phyloP scores from a whole-genome alignment of 2,797 vertebrate genomes.

The Buceros bicornis region DNA sequence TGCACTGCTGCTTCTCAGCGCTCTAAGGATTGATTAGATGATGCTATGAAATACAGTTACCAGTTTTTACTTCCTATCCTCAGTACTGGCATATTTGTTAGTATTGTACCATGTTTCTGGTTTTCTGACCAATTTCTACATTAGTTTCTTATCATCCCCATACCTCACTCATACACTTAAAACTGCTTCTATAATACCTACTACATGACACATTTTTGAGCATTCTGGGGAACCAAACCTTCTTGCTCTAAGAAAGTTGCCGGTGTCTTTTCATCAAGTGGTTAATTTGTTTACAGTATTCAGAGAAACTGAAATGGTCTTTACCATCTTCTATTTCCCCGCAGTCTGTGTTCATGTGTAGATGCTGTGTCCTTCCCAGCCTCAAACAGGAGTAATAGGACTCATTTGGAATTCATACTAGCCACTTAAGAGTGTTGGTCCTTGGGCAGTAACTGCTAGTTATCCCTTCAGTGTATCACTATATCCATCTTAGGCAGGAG shows the following conservation, averaged over 20 bases:
- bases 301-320: neutral
- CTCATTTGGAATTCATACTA: neutral
- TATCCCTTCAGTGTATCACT: neutral
- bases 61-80: neutral
- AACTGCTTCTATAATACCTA: fast-evolving
- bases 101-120: neutral
- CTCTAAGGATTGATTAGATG: neutral
- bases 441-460: neutral
- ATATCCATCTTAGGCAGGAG: neutral
- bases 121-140: neutral
- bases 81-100: neutral
- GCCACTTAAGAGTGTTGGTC: neutral
- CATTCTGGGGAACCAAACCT: neutral
- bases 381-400: neutral
- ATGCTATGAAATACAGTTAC: neutral
- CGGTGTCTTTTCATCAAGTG: neutral
- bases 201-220: neutral
- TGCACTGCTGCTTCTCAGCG: neutral
- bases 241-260: neutral
- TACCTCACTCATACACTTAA: neutral
- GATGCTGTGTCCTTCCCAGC: neutral
- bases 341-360: neutral
- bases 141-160: neutral
- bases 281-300: neutral
- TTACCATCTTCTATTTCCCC: neutral